Evolutionary conservation across 2,888 invertebrate genomes (phyloP), one percentile per base, ranked within the genome.

Genomic region (Camponotus fellah): DNA sequence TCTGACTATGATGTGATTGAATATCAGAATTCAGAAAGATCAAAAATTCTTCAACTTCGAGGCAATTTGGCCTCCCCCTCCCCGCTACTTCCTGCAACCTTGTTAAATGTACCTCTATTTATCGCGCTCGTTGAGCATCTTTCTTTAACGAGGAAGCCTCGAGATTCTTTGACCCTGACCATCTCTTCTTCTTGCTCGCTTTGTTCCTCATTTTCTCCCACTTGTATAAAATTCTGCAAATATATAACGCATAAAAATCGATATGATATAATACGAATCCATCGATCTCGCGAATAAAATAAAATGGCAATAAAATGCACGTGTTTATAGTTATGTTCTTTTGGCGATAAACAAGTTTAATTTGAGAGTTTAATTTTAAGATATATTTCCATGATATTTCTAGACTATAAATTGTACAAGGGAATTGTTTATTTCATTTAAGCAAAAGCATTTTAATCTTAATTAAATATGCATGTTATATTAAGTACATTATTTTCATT

Each of bases 91-190:
- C 66, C 26, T 26, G 69, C 83, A 85, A 87, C 62, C 87, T 85
- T 86, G 86, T 88, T 85, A 87, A 89, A 85, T 71, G 60, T 77
- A 86, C 89, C 89, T 91, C 88, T 85, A 85, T 91, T 90, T 89
- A 90, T 91, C 88, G 85, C 88, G 85, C 85, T 84, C 76, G 83
- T 69, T 76, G 86, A 72, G 65, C 71, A 75, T 62, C 85, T 84
- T 86, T 62, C 82, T 90, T 90, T 90, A 88, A 89, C 89, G 89
- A 91, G 88, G 88, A 86, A 88, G 86, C 82, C 74, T 85, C 88
- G 75, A 82, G 72, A 85, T 88, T 88, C 85, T 86, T 84, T 77
- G 74, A 85, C 86, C 87, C 87, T 62, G 60, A 81, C 84, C 76
- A 74, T 62, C 46, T 77, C 66, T 76, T 74, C 68, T 69, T 83